Conservation (phyloP, 2,113 vertebrate species). For the Donacobius atricapilla region DNA sequence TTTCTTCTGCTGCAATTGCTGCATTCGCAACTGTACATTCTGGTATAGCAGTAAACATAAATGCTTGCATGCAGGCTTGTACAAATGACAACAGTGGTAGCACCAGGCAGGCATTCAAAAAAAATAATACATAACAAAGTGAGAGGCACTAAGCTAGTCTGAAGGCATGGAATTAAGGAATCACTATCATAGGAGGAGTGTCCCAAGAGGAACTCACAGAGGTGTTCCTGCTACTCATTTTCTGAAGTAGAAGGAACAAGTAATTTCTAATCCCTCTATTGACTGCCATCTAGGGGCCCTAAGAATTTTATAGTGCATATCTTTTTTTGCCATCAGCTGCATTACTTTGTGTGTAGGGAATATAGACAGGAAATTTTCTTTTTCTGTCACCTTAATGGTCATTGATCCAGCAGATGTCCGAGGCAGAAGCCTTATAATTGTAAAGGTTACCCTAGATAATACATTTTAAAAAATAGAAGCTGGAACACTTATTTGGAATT, state of each 20-base stretch:
- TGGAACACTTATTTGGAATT: neutral
- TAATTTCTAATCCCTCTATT: slow-evolving; percentile 37
- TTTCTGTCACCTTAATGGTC: neutral
- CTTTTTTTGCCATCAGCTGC: neutral
- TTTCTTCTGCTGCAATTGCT: neutral
- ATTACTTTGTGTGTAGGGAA: neutral
- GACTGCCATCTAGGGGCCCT: slow-evolving; percentile 64
- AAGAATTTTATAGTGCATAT: slow-evolving; percentile 15
- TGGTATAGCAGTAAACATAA: neutral
- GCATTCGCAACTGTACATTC: neutral
- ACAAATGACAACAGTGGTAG: accelerated
- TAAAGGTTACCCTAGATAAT: neutral
- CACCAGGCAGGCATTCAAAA: neutral
- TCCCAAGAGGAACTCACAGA: neutral
- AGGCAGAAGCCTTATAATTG: neutral
- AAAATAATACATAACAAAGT: neutral
- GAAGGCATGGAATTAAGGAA: neutral
- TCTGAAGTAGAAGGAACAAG: slow-evolving; percentile 1
- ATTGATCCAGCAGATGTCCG: neutral
- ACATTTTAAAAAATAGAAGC: neutral
- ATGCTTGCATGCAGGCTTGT: neutral
- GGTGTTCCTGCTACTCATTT: neutral
- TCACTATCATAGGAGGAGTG: neutral
- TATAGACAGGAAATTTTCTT: neutral
- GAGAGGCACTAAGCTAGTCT: neutral